Evolutionary conservation across 2,888 invertebrate species (phyloP).

Genomic region (Patella ulyssiponensis): DNA sequence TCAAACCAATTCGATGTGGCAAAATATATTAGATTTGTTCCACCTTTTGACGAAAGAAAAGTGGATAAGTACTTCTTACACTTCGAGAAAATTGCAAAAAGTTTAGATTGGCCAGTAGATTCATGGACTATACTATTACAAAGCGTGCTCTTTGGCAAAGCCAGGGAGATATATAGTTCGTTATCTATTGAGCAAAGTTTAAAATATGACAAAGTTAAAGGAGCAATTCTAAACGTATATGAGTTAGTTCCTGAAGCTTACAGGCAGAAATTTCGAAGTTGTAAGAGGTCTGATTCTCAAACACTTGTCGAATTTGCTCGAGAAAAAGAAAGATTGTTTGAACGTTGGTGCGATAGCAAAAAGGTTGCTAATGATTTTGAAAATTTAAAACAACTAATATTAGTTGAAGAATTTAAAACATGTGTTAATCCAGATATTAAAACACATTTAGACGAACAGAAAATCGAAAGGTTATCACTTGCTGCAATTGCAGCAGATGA

Average conservation of each 20-base stretch:
- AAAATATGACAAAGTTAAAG: conserved; percentile 34
- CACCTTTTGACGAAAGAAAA: not conserved
- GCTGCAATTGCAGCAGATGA: conserved; percentile 29
- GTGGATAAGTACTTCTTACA: not conserved
- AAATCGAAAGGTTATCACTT: conserved; percentile 15
- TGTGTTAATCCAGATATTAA: conserved; percentile 22
- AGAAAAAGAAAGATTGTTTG: conserved; percentile 30
- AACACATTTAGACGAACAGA: conserved; percentile 26
- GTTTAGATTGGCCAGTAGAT: not conserved
- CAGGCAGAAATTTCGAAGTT: conserved; percentile 37
- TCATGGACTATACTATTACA: not conserved
- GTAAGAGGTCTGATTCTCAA: conserved; percentile 24
- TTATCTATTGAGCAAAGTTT: conserved; percentile 21
- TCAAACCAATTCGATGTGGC: too few relatives aligned
- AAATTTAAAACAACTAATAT: conserved; percentile 19
- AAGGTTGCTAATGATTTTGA: conserved; percentile 16
- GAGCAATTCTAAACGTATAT: conserved; percentile 35
- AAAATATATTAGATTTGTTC: too few relatives aligned
- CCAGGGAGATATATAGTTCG: not conserved
- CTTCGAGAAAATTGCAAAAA: not conserved
- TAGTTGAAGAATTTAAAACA: conserved; percentile 26
- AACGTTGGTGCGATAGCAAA: conserved; percentile 8
- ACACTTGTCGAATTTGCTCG: conserved; percentile 37
- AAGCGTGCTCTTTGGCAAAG: not conserved
- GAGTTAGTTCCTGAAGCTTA: conserved; percentile 41